These are phyloP conservation scores for Ormyrus nitidulus DNA, from an alignment of 2,888 invertebrate genomes.

Conservation along the genomic window DNA sequence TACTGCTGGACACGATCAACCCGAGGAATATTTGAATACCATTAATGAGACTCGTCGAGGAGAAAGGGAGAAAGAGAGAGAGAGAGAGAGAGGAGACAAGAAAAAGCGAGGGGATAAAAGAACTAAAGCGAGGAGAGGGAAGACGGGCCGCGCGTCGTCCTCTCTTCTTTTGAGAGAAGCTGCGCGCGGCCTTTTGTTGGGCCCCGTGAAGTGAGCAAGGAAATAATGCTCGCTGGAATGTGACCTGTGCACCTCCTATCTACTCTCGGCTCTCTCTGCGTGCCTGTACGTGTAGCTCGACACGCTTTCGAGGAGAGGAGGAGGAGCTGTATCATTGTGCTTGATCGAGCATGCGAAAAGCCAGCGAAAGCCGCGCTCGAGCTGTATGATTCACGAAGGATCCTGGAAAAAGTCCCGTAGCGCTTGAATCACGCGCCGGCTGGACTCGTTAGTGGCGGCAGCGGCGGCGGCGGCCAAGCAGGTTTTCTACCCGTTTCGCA, in stretches of 20 bases:
- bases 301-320: conserved; percentile 56
- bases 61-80: conserved; percentile 57
- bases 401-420: conserved; percentile 50
- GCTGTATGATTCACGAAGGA: conserved; percentile 59
- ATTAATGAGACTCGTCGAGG: conserved; percentile 70
- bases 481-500: too few relatives aligned
- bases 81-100: conserved; percentile 51
- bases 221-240: conserved; percentile 74
- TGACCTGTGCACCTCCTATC: conserved; percentile 72
- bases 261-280: neutral
- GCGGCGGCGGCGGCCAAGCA: too few relatives aligned
- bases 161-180: conserved; percentile 66
- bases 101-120: neutral
- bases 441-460: conserved; percentile 17
- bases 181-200: conserved; percentile 69
- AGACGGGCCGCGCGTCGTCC: conserved; percentile 56
- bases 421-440: conserved; percentile 11
- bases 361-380: conserved; percentile 56
- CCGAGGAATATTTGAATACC: conserved; percentile 71
- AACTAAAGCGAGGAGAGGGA: conserved; percentile 56
- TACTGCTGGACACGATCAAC: conserved; percentile 54
- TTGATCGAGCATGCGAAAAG: conserved; percentile 58
- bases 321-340: conserved; percentile 63
- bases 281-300: conserved; percentile 62
- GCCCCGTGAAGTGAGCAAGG: conserved; percentile 65